Conservation (phyloP, 2,888 invertebrate genomes). For the Drosophila dives region DNA sequence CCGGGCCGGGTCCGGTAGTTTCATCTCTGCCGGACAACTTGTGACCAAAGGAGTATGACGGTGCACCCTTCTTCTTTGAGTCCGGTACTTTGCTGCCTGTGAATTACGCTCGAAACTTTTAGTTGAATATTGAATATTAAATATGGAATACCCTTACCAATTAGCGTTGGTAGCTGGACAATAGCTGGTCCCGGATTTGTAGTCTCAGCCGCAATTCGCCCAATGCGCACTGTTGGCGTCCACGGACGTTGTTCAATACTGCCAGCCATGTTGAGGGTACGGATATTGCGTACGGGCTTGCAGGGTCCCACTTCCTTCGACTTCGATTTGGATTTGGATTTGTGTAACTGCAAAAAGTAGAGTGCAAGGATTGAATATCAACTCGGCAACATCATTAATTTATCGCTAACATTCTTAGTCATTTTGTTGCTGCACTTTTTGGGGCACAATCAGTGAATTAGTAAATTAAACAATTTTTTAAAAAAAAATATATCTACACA, state of each 20-base stretch:
- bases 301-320: constrained; percentile 50
- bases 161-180: constrained; percentile 91
- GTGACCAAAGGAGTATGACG: constrained; percentile 93
- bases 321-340: constrained; percentile 8
- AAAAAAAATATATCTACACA: not conserved
- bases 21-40: constrained; percentile 86
- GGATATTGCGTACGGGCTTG: constrained; percentile 48
- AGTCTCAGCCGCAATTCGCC: constrained; percentile 94
- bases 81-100: constrained; percentile 91
- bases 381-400: not conserved
- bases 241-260: constrained; percentile 94
- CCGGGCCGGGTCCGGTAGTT: constrained; percentile 92
- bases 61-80: constrained; percentile 91
- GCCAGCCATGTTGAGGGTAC: constrained; percentile 82
- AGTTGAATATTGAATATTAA: not conserved
- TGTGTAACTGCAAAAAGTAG: constrained; percentile 14
- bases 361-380: not conserved
- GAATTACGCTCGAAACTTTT: not conserved
- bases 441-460: not conserved
- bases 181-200: constrained; percentile 95
- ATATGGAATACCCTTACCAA: constrained; percentile 87
- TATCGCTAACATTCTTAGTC: constrained; percentile 24
- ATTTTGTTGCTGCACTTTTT: constrained; percentile 29
- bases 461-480: not conserved
- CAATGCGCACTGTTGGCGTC: constrained; percentile 95